Evolutionary conservation across 2,797 vertebrate genomes (phyloP).

Genomic region (Nasua narica): DNA sequence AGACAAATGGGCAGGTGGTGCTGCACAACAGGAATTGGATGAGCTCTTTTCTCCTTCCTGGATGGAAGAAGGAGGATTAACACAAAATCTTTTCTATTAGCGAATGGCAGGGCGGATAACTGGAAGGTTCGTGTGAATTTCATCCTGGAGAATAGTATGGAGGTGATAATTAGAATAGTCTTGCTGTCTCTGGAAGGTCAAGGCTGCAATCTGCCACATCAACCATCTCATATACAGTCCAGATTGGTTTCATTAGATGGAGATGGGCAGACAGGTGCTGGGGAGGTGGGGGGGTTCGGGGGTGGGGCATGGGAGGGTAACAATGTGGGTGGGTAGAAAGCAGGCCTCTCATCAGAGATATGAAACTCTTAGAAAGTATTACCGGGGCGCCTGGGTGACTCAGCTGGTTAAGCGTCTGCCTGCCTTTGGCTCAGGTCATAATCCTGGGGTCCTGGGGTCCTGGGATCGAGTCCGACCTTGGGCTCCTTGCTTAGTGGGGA

Average conservation of each 20-base stretch:
- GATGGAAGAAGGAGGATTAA: slow-evolving; percentile 57
- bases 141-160: not conserved
- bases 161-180: not conserved
- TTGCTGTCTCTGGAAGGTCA: not conserved
- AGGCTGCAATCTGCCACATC: not conserved
- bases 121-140: slow-evolving; percentile 1
- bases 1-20: slow-evolving; percentile 59
- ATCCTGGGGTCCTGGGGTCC: too few relatives aligned
- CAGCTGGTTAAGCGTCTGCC: not conserved
- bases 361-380: not conserved
- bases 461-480: too few relatives aligned
- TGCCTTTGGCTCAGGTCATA: too few relatives aligned
- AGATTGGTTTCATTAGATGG: not conserved
- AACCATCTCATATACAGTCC: not conserved
- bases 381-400: not conserved
- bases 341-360: not conserved
- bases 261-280: not conserved
- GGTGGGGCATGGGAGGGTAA: rapidly evolving
- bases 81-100: slow-evolving; percentile 37
- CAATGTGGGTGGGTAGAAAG: not conserved
- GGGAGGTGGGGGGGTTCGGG: too few relatives aligned
- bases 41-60: slow-evolving; percentile 55
- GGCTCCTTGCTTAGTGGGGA: too few relatives aligned
- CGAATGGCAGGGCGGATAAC: slow-evolving; percentile 32
- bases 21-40: slow-evolving; percentile 19